A percentile compares a stretch with the other conserved stretches of the same genome.
phyloP scores from a whole-genome alignment of 2,888 invertebrate genomes.

The Drosophila prostipennis region DNA sequence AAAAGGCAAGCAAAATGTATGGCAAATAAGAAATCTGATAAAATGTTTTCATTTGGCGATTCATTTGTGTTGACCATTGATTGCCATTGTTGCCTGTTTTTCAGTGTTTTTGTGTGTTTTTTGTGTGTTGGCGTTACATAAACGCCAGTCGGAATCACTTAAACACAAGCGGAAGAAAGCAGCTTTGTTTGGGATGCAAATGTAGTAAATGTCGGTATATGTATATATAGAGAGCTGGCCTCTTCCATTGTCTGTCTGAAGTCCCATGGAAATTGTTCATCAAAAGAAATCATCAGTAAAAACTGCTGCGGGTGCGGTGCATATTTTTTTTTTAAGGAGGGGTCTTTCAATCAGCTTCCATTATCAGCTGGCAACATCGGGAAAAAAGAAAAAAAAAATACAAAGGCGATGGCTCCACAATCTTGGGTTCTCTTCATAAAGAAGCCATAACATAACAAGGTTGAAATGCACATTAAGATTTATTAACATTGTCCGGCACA shows the following conservation, averaged over 20 bases:
- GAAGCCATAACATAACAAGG: slow-evolving; percentile 50
- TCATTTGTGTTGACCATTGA: slow-evolving; percentile 42
- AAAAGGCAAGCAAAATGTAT: slow-evolving; percentile 4
- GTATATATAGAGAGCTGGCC: slow-evolving; percentile 33
- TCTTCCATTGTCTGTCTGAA: slow-evolving; percentile 57
- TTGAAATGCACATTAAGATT: slow-evolving; percentile 48
- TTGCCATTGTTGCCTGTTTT: slow-evolving; percentile 23
- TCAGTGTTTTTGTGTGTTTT: background rate
- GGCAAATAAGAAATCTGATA: slow-evolving; percentile 29
- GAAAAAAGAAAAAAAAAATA: slow-evolving; percentile 3
- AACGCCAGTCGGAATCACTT: slow-evolving; percentile 57
- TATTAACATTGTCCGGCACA: slow-evolving; percentile 39
- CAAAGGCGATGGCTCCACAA: slow-evolving; percentile 25
- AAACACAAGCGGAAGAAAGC: slow-evolving; percentile 68
- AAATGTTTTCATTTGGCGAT: slow-evolving; percentile 27
- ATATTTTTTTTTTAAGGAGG: slow-evolving; percentile 3
- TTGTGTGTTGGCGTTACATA: slow-evolving; percentile 35
- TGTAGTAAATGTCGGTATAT: slow-evolving; percentile 34
- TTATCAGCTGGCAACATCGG: slow-evolving; percentile 44
- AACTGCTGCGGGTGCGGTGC: slow-evolving; percentile 34
- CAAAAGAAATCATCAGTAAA: slow-evolving; percentile 68
- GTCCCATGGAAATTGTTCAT: slow-evolving; percentile 52
- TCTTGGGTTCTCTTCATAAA: slow-evolving; percentile 37
- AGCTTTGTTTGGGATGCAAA: slow-evolving; percentile 72
- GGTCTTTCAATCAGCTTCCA: slow-evolving; percentile 44